These are phyloP conservation scores for Cataglyphis rosenhaueri DNA, from an alignment of 2,888 invertebrate species.

Conservation along the genomic window DNA sequence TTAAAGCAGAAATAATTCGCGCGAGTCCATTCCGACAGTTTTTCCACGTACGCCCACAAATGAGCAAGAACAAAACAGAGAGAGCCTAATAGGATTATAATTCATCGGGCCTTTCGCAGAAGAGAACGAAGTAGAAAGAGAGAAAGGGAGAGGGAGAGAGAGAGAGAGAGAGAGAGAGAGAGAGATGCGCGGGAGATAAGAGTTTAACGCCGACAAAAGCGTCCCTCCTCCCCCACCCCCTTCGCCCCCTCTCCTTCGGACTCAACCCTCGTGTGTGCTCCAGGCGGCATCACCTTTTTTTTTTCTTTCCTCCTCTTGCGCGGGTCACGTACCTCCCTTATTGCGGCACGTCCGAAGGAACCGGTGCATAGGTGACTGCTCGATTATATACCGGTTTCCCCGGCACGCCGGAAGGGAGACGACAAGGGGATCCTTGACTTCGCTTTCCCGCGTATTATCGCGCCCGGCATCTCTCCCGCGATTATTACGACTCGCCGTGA, in stretches of 20 bases:
- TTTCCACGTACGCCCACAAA: constrained; percentile 29
- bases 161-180: constrained; percentile 34
- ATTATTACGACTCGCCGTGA: constrained; percentile 53
- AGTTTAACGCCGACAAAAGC: constrained; percentile 72
- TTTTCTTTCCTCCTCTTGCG: constrained; percentile 59
- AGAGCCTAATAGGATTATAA: constrained; percentile 60
- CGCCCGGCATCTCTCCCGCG: constrained; percentile 51
- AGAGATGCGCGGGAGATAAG: constrained; percentile 61
- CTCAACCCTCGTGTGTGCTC: constrained; percentile 6
- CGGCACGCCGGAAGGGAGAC: constrained; percentile 54
- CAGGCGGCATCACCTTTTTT: constrained; percentile 46
- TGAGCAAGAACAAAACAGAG: constrained; percentile 58
- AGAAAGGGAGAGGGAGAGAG: constrained; percentile 40
- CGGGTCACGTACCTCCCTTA: constrained; percentile 71
- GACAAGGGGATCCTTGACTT: constrained; percentile 63
- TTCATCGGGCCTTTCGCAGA: constrained; percentile 28
- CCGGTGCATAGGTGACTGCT: constrained; percentile 72
- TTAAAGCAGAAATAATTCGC: neutral
- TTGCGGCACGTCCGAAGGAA: constrained; percentile 66
- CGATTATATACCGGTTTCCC: constrained; percentile 73
- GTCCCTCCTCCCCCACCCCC: constrained; percentile 39
- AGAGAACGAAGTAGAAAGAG: constrained; percentile 55
- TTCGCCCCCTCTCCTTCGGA: constrained; percentile 8
- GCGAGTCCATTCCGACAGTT: neutral
- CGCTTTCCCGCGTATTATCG: constrained; percentile 52